phyloP scores from a whole-genome alignment of 2,888 invertebrate genomes.

The Rhogogaster chlorosoma region DNA sequence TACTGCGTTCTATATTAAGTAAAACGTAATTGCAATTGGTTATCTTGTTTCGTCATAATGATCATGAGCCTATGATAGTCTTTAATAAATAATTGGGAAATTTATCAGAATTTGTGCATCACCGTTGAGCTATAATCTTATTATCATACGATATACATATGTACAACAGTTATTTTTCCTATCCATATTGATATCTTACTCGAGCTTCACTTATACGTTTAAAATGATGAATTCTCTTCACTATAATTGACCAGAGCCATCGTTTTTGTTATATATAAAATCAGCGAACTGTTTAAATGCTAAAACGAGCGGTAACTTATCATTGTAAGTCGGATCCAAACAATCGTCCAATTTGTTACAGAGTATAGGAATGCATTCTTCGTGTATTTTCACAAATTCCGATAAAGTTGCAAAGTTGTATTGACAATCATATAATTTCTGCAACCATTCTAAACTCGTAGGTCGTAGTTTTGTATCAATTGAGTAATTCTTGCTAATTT shows the following conservation, averaged over 20 bases:
- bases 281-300: constrained; percentile 61
- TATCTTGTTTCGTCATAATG: too few species aligned
- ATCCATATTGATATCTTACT: too few species aligned
- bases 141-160: background rate
- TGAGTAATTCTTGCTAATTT: constrained; percentile 38
- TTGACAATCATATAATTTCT: constrained; percentile 48
- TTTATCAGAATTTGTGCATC: background rate
- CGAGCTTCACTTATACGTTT: background rate
- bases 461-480: constrained; percentile 57
- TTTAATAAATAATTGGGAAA: background rate
- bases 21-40: background rate
- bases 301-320: constrained; percentile 65
- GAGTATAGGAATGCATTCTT: constrained; percentile 58
- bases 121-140: background rate
- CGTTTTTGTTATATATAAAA: background rate
- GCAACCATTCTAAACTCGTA: constrained; percentile 63
- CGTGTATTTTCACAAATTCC: constrained; percentile 62
- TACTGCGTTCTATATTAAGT: background rate
- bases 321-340: constrained; percentile 68
- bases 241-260: constrained; percentile 1
- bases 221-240: background rate
- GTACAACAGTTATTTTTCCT: background rate
- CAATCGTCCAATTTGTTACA: constrained; percentile 61
- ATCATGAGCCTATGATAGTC: background rate
- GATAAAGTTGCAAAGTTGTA: constrained; percentile 57